phyloP scores from a whole-genome alignment of 1,140 invertebrate genomes.

The Drosophila quadrilineata region DNA sequence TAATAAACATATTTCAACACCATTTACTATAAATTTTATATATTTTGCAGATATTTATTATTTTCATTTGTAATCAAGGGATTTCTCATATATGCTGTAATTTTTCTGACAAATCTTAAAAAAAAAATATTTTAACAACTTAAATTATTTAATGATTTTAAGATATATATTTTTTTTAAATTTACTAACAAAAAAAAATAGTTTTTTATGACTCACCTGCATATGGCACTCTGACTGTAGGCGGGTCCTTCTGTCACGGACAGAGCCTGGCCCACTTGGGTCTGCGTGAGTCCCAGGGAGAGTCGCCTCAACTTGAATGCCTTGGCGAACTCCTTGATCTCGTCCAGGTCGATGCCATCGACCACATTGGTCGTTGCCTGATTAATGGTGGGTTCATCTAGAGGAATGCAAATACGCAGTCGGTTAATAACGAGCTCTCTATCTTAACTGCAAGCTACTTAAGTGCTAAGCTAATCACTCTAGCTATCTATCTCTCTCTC shows the following conservation, averaged over 20 bases:
- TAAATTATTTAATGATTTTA: no score
- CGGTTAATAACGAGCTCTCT: no score
- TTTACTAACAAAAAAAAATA: no score
- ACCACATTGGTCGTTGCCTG: slow-evolving; percentile 96
- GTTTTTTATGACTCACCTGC: slow-evolving; percentile 90
- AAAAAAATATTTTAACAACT: no score
- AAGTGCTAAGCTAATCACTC: slow-evolving; percentile 38
- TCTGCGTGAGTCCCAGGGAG: slow-evolving; percentile 96
- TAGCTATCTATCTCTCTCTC: no score
- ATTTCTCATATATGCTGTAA: no score
- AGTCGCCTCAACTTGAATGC: slow-evolving; percentile 96
- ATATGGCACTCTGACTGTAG: slow-evolving; percentile 99
- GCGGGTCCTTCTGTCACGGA: slow-evolving; percentile 98
- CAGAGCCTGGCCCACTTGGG: slow-evolving; percentile 96
- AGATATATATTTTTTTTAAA: no score
- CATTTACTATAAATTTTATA: no score
- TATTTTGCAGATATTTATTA: no score
- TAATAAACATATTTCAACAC: no score
- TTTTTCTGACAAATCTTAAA: no score
- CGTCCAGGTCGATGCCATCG: slow-evolving; percentile 97
- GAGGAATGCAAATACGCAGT: slow-evolving; percentile 40
- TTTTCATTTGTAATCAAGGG: no score
- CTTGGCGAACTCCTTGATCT: slow-evolving; percentile 99
- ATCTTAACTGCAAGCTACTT: slow-evolving; percentile 18
- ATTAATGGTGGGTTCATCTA: slow-evolving; percentile 95